phyloP scores from a whole-genome alignment of 2,113 vertebrate species.

The Pandion haliaetus region DNA sequence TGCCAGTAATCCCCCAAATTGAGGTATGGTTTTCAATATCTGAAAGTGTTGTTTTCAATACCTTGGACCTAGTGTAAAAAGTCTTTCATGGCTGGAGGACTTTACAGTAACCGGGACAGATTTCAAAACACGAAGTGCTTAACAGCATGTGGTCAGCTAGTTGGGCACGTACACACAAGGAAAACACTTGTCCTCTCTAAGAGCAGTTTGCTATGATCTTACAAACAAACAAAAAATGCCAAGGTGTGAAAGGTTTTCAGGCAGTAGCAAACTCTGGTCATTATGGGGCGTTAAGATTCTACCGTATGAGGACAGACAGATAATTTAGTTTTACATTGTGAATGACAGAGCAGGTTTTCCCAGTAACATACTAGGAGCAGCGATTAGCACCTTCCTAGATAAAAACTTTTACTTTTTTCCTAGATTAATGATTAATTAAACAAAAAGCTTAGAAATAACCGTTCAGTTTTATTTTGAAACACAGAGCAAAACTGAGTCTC shows the following conservation, averaged over 20 bases:
- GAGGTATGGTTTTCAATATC: background rate
- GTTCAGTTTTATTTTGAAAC: background rate
- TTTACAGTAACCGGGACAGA: background rate
- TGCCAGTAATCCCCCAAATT: background rate
- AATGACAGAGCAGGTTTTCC: background rate
- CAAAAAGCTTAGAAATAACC: background rate
- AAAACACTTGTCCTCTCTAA: background rate
- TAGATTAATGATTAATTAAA: background rate
- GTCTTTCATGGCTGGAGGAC: background rate
- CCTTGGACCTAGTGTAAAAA: background rate
- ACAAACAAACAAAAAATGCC: background rate
- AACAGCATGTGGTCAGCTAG: accelerated
- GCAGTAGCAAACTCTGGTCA: background rate
- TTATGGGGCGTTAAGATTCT: background rate
- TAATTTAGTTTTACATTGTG: background rate
- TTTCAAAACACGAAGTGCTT: background rate
- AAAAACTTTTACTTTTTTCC: background rate
- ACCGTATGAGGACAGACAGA: background rate
- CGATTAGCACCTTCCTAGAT: background rate
- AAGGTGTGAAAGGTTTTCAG: background rate
- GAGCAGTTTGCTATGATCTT: background rate
- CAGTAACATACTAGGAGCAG: background rate
- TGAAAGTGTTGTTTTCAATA: background rate
- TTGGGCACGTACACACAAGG: background rate
- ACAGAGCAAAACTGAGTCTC: background rate